Base-by-base conservation (phyloP, 1,140 invertebrate species). In the Sycophila sp. region DNA sequence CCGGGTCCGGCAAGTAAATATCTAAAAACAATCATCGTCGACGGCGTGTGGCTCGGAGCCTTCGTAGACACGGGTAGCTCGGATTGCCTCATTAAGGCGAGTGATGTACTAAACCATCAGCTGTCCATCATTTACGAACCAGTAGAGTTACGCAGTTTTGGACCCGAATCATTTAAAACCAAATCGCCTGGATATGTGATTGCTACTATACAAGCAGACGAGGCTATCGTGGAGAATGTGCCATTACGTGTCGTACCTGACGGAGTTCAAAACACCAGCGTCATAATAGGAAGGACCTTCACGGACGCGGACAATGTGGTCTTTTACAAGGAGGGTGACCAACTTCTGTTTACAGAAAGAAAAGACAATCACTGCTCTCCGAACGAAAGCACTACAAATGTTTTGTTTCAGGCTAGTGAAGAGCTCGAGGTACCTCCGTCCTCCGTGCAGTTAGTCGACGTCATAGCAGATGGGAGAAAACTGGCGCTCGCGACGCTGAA, bases 141-240 rank as follows among this genome's bases (percentile, higher is more conserved):
- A 24, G 40, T 5, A 38, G 34, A 51, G 11, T 51, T 66, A 17
- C 7, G 17, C 1, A 47, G 63, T 5, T 71, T 71, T 28, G 70
- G 63, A 32, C 8, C 17, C 4, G 49, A 45, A 19, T 26, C 24
- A 4, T 51, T 60, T 13, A 42, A 38, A 4, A 19, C 28, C 22
- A 59, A 42, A 40, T 47, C 40, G 0, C 32, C 53, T 7, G 22
- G 64, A 4, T 22, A 63, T 7, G 19, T 63, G 13, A 13, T n/a
- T 4, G n/a, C 22, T 15, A 49, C 32, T 2, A 28, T 65, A 19
- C 34, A 40, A 1, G 42, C 58, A 13, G 36, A 64, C 11, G 28
- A 24, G 13, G 49, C 38, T 4, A 17, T 7, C n/a, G 40, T 47
- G 3, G 2, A 1, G 4, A 34, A 17, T 36, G 13, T 63, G 7